Conservation (phyloP, 2,113 vertebrate species). For the Balaeniceps rex region DNA sequence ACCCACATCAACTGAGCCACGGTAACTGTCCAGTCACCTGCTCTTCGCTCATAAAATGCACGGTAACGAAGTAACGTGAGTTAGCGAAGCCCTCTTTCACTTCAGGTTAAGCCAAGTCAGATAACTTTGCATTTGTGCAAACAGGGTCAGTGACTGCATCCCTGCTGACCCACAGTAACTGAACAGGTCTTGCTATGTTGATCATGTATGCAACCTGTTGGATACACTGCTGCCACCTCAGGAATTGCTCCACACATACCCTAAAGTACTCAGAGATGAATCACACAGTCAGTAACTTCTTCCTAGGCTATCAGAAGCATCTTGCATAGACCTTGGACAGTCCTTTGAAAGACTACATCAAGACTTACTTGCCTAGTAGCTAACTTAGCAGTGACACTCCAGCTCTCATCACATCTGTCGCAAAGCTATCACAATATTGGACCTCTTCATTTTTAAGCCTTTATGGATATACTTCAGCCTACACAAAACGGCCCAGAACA, state of each 20-base stretch:
- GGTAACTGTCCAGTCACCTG: not conserved
- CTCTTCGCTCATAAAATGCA: not conserved
- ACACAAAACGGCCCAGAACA: not conserved
- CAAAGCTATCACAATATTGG: not conserved
- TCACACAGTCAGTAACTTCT: fast-evolving
- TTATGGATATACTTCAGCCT: not conserved
- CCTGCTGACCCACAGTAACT: too few species aligned
- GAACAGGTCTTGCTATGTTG: not conserved
- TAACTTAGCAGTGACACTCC: not conserved
- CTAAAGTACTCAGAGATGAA: not conserved
- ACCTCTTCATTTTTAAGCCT: not conserved
- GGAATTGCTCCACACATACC: not conserved
- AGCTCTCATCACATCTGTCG: fast-evolving
- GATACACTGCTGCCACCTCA: too few species aligned
- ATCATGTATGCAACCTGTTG: fast-evolving
- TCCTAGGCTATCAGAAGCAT: not conserved
- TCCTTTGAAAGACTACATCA: not conserved
- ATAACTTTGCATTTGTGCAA: not conserved
- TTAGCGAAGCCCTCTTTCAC: not conserved
- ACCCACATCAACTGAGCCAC: not conserved
- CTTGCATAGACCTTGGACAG: not conserved
- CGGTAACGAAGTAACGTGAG: fast-evolving
- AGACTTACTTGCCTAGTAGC: not conserved
- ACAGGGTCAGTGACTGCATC: fast-evolving
- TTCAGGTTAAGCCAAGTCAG: not conserved